A percentile compares a stretch with the other conserved stretches of the same genome.
phyloP scores from a whole-genome alignment of 2,113 vertebrate genomes.

The Geococcyx californianus region DNA sequence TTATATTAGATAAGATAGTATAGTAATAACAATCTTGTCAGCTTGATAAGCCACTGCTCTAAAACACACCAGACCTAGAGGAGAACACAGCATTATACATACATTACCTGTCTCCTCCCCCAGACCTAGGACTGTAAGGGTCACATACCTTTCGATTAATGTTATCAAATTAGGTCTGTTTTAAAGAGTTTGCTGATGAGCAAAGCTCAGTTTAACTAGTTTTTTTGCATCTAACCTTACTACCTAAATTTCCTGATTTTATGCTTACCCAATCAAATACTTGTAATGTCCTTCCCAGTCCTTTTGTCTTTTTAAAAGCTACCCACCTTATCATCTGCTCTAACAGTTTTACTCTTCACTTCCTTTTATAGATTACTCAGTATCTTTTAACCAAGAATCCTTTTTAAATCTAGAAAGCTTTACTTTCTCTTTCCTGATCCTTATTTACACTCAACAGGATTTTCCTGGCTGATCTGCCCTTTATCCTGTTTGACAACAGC shows the following conservation, averaged over 20 bases:
- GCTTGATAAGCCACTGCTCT: background rate
- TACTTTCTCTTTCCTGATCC: background rate
- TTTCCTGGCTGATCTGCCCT: background rate
- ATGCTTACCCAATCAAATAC: background rate
- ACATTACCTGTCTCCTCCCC: background rate
- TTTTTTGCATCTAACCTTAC: background rate
- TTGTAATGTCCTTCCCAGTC: background rate
- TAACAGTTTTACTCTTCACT: background rate
- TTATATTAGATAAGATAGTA: background rate
- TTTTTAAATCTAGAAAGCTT: constrained; percentile 7
- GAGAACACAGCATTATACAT: background rate
- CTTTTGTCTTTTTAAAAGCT: background rate
- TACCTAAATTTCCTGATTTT: background rate
- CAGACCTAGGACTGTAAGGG: background rate
- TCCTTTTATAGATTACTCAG: background rate
- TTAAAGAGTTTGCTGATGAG: background rate
- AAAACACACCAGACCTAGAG: background rate
- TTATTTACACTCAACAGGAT: background rate
- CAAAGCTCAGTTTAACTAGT: background rate
- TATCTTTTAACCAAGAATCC: background rate
- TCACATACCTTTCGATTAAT: background rate
- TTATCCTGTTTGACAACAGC: background rate
- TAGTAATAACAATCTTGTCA: background rate
- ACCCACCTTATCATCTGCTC: background rate
- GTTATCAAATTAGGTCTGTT: background rate